phyloP scores from a whole-genome alignment of 1,140 invertebrate genomes.

The Uloborus diversus region DNA sequence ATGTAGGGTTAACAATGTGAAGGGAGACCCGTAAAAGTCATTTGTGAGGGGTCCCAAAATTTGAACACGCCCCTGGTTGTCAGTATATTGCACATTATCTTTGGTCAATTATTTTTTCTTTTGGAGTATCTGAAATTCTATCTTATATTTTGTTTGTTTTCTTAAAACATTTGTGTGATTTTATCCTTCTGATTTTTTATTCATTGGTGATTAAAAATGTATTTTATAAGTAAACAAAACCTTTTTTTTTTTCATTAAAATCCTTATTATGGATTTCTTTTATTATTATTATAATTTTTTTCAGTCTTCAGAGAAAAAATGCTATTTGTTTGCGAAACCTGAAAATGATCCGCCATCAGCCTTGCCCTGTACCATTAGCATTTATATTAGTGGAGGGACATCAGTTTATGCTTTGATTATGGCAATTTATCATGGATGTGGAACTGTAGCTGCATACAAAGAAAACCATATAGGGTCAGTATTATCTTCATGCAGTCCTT shows the following conservation, averaged over 20 bases:
- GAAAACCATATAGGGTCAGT: slow-evolving; percentile 42
- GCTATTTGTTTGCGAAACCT: slow-evolving; percentile 1
- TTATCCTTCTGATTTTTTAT: too few relatives aligned
- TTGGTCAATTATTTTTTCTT: too few relatives aligned
- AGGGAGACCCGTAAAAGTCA: too few relatives aligned
- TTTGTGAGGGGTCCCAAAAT: too few relatives aligned
- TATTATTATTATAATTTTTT: not conserved
- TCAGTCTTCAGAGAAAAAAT: not conserved
- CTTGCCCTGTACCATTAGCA: slow-evolving; percentile 4
- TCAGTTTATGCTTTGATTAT: slow-evolving; percentile 13
- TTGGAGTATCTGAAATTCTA: too few relatives aligned
- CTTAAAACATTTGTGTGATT: too few relatives aligned
- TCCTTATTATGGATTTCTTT: too few relatives aligned
- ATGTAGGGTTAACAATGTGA: too few relatives aligned
- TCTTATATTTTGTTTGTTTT: too few relatives aligned
- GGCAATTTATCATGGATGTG: slow-evolving; percentile 46
- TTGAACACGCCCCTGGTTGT: too few relatives aligned
- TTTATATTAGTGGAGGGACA: slow-evolving; percentile 12
- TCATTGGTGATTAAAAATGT: too few relatives aligned
- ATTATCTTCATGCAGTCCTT: not conserved
- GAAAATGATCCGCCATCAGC: not conserved
- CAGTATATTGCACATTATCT: too few relatives aligned
- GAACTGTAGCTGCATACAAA: slow-evolving; percentile 19
- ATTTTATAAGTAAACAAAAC: not conserved
- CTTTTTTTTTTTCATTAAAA: not conserved